Conservation (phyloP, 1,140 invertebrate species). For the Kradibia gibbosae region DNA sequence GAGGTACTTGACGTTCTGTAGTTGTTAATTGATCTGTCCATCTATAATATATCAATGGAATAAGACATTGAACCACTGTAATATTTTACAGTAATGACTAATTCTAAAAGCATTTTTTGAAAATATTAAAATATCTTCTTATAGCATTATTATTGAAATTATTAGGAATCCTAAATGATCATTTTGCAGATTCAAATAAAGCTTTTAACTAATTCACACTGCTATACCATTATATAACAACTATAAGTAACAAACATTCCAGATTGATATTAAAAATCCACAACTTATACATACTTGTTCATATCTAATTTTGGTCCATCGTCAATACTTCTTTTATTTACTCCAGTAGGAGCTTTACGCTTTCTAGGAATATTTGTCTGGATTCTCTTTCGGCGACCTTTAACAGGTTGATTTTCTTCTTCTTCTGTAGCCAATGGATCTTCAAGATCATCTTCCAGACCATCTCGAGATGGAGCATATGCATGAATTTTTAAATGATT, state of each 20-base stretch:
- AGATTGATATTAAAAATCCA: background rate
- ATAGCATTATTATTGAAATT: too few relatives aligned
- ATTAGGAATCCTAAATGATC: too few relatives aligned
- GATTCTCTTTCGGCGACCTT: constrained; percentile 69
- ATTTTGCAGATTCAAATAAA: too few relatives aligned
- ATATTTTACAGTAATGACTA: too few relatives aligned
- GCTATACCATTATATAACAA: background rate
- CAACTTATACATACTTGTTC: constrained; percentile 64
- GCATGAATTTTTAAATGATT: constrained; percentile 88
- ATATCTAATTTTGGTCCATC: constrained; percentile 59
- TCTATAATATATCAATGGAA: constrained; percentile 50
- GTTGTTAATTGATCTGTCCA: constrained; percentile 60
- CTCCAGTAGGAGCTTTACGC: constrained; percentile 57
- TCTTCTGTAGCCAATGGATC: constrained; percentile 64
- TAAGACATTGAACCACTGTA: too few relatives aligned
- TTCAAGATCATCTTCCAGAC: constrained; percentile 72
- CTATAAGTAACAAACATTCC: background rate
- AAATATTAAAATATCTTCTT: too few relatives aligned
- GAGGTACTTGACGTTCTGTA: constrained; percentile 60
- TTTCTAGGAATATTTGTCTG: constrained; percentile 66
- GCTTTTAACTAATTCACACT: too few relatives aligned
- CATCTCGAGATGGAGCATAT: constrained; percentile 75
- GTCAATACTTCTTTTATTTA: constrained; percentile 54
- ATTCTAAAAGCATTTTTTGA: too few relatives aligned
- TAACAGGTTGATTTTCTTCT: constrained; percentile 61